Evolutionary conservation across 2,888 invertebrate genomes (phyloP).

Genomic region (Neria commutata): DNA sequence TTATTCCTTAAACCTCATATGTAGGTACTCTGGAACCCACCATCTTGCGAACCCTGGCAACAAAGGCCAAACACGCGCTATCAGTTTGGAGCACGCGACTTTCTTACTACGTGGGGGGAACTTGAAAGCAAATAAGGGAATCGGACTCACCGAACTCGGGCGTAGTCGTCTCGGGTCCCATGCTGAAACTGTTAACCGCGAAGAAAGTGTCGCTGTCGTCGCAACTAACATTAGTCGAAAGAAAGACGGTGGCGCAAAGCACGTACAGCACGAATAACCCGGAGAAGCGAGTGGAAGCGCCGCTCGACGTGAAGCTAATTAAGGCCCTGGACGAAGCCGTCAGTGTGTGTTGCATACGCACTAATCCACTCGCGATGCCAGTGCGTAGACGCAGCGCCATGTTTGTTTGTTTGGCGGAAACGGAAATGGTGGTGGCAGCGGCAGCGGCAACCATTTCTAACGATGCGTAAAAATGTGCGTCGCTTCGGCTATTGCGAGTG

Average conservation of each 20-base stretch:
- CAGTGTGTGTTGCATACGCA: constrained; percentile 9
- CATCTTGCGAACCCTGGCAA: too few species aligned
- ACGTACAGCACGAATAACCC: constrained; percentile 46
- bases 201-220: constrained; percentile 60
- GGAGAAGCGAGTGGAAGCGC: constrained; percentile 36
- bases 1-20: too few species aligned
- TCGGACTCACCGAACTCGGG: constrained; percentile 61
- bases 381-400: constrained; percentile 11
- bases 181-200: constrained; percentile 56
- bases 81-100: constrained; percentile 6
- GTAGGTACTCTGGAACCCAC: too few species aligned
- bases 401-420: neutral
- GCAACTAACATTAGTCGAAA: constrained; percentile 48
- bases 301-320: too few species aligned
- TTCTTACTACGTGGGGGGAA: neutral
- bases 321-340: constrained; percentile 16
- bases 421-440: constrained; percentile 2
- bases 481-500: too few species aligned
- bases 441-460: constrained; percentile 7
- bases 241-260: constrained; percentile 42
- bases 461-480: too few species aligned
- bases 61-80: too few species aligned
- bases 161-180: constrained; percentile 60
- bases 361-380: neutral
- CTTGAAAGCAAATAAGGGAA: too few species aligned